Base-by-base conservation (phyloP, 2,113 vertebrate genomes). In the Zosterops hypoxanthus region DNA sequence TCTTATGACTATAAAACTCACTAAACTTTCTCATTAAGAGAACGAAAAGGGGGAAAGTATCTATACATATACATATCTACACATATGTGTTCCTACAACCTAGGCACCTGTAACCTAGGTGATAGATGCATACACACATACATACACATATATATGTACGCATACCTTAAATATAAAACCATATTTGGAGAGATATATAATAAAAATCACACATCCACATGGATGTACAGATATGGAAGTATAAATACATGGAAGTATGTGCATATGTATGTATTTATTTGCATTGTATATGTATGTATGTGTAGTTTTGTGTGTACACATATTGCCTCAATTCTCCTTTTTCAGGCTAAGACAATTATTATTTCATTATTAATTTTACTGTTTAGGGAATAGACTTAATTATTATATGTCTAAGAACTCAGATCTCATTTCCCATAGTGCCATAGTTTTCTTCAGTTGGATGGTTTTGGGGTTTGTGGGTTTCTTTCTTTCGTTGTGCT, bases 381-480 rank as follows among this genome's bases (percentile, higher is more conserved):
- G 14, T 34, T n/a, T 53, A 13, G 23, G 31, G 19, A 33, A 70
- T 17, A 52, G 3, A 12, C 2, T 63, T 36, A 33, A 20, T 39
- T 26, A 9, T 33, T 60, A 12, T 16, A 31, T 22, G 46, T 16
- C 19, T 52, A 47, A 70, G 6, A 24, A 52, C 18, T 53, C 20
- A 92, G n/a, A 7, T n/a, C 9, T 42, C 11, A 76, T 34, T 90
- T 79, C 57, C 8, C 7, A 14, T 8, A 89, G 9, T 12, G 24
- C 7, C 3, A 64, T 28, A n/a, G 21, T 11, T 83, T 49, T 39
- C 5, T 68, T 61, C 52, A 6, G 2, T 81, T 59, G 7, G 9
- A n/a, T 34, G 3, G 1, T 20, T 86, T 47, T 3, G 5, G 2
- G 1, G 4, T 31, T 47, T 56, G 2, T 36, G 68, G 4, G 3